A percentile compares a stretch with the other conserved stretches of the same genome.
Conservation (phyloP, 2,113 vertebrate species). For the Nothobranchius kuhntae region DNA sequence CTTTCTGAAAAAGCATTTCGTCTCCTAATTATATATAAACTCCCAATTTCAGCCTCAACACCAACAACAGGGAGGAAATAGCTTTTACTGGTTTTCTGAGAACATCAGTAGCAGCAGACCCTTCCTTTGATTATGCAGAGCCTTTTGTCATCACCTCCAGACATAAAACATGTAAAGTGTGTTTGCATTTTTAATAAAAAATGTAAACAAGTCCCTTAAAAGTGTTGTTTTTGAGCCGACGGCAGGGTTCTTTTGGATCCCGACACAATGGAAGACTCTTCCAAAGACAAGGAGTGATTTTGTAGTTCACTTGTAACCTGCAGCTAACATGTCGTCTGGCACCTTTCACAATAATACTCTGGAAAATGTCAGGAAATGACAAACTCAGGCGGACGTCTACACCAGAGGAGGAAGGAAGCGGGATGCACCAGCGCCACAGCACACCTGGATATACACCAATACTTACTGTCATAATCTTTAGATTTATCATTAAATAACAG, state of each 20-base stretch:
- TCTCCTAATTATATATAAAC: background rate
- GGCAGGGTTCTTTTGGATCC: conserved; percentile 11
- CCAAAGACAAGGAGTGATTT: conserved; percentile 24
- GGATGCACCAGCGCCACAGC: background rate
- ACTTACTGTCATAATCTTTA: background rate
- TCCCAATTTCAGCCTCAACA: conserved; percentile 33
- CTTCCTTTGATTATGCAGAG: conserved; percentile 8
- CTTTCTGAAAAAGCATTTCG: conserved; percentile 7
- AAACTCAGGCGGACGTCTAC: conserved; percentile 30
- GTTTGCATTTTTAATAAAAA: background rate
- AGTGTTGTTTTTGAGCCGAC: background rate
- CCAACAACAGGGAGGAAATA: conserved; percentile 6
- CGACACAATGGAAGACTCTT: conserved; percentile 23
- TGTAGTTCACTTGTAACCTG: conserved; percentile 30
- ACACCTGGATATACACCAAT: background rate
- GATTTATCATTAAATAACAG: conserved; percentile 13
- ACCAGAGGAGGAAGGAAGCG: background rate
- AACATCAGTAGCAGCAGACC: background rate
- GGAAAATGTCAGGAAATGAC: conserved; percentile 45
- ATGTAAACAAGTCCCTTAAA: background rate
- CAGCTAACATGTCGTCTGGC: conserved; percentile 22
- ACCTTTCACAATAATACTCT: conserved; percentile 10
- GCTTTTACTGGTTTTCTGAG: background rate
- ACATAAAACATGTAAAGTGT: background rate
- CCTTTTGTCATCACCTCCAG: conserved; percentile 5